Base-by-base conservation (phyloP, 2,888 invertebrate species). In the Nomada goodeniana region DNA sequence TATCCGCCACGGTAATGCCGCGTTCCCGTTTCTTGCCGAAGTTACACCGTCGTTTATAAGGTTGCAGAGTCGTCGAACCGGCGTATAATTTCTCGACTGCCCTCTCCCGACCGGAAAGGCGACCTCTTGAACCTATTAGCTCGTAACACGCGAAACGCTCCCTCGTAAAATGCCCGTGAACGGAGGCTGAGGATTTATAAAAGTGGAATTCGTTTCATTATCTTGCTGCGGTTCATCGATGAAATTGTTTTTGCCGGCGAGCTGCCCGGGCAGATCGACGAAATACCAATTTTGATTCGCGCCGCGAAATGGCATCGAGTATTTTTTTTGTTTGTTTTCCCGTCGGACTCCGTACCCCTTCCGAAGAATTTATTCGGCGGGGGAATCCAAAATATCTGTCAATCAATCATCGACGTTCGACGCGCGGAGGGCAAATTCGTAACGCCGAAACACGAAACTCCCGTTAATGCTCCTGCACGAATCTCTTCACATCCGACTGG, bases 1-100 rank as follows among this genome's bases (percentile, higher is more conserved):
- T 20, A 64, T 76, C 47, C 57, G 76, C 76, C 55, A 64, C 57
- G 76, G 76, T 63, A 76, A 72, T 72, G 63, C 29, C n/a, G 57
- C 50, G 60, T 36, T 47, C 70, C 18, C 20, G 15, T 23, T 36
- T 23, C 52, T 52, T 23, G 2, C 10, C 7, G 44, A 57, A 76
- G 20, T 63, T 76, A 42, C 50, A 23, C 26, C 26, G 18, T 53
- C 63, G 50, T 20, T 65, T 50, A 29, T 50, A 52, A 65, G 64
- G 64, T 65, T 72, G 64, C 7, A n/a, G 64, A 72, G 72, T 64
- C 23, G 63, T 44, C 42, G 65, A 73, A 50, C 59, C n/a, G 20
- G 44, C 29, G 29, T 42, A 29, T 59, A 59, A 65, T 60, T 52
- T 59, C 65, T 5, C 13, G 26, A 59, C 72, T 23, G 5, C 15